These are phyloP conservation scores for Hymenochirus boettgeri DNA, from an alignment of 2,113 vertebrate genomes.

Conservation along the genomic window DNA sequence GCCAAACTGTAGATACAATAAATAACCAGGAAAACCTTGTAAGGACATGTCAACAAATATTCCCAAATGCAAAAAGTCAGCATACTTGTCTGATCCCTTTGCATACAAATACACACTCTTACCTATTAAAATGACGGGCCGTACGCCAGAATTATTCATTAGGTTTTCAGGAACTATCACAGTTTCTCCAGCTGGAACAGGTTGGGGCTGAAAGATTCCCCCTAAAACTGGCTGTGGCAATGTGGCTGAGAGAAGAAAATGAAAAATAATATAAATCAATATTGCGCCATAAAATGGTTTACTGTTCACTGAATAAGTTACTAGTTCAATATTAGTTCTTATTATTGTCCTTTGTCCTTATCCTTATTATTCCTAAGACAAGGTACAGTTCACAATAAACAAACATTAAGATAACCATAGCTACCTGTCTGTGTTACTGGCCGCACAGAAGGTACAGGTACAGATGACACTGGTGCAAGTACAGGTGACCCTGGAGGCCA, in stretches of 20 bases:
- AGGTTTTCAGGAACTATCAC: slow-evolving; percentile 96
- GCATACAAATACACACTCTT: too few relatives aligned
- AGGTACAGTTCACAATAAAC: too few relatives aligned
- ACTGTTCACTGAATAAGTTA: too few relatives aligned
- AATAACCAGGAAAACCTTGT: too few relatives aligned
- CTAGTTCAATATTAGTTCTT: too few relatives aligned
- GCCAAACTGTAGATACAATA: too few relatives aligned
- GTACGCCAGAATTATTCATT: slow-evolving; percentile 84
- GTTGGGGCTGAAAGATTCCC: slow-evolving; percentile 88
- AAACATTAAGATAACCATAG: slow-evolving; percentile 24
- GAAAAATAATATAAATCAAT: slow-evolving; percentile 37
- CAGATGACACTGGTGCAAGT: slow-evolving; percentile 66
- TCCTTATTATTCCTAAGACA: too few relatives aligned
- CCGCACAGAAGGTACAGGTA: slow-evolving; percentile 75
- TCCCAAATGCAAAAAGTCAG: too few relatives aligned
- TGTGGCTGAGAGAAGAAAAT: slow-evolving; percentile 65
- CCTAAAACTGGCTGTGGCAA: slow-evolving; percentile 72
- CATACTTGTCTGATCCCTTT: too few relatives aligned
- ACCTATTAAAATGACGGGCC: slow-evolving; percentile 97
- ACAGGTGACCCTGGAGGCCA: slow-evolving; percentile 83
- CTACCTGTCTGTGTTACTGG: slow-evolving; percentile 74
- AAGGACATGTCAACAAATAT: too few relatives aligned
- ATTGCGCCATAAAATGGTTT: background rate
- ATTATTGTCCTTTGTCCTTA: too few relatives aligned
- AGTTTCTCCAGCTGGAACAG: slow-evolving; percentile 86